phyloP scores from a whole-genome alignment of 2,113 vertebrate genomes.

The Halcyon malimbica region DNA sequence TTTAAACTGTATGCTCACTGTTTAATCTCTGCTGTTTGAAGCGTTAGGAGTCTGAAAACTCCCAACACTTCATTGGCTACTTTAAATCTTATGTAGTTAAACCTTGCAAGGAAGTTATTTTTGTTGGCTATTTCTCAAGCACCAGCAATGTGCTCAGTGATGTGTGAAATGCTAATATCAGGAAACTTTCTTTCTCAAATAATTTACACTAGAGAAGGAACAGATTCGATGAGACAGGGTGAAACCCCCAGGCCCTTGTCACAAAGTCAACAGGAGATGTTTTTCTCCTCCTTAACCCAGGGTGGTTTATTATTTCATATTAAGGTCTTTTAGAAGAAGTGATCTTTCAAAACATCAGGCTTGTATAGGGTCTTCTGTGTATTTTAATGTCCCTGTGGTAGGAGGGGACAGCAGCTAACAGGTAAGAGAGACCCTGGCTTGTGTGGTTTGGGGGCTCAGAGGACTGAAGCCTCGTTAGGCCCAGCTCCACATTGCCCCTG shows the following conservation, averaged over 20 bases:
- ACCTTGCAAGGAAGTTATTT: constrained; percentile 25
- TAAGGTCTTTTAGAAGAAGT: not conserved
- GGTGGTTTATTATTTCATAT: not conserved
- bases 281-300: not conserved
- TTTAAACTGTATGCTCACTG: constrained; percentile 22
- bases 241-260: not conserved
- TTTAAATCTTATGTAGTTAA: constrained; percentile 22
- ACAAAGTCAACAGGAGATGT: not conserved
- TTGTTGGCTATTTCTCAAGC: constrained; percentile 55
- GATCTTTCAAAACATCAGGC: not conserved
- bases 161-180: constrained; percentile 51
- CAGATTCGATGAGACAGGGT: constrained; percentile 2
- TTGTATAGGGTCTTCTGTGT: fast-evolving
- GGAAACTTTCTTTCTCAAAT: constrained; percentile 43
- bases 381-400: not conserved
- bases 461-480: not conserved
- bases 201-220: constrained; percentile 13
- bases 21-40: constrained; percentile 34
- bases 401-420: not conserved
- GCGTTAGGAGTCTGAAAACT: not conserved
- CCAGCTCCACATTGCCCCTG: fast-evolving
- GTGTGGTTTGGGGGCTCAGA: not conserved
- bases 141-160: not conserved
- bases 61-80: not conserved
- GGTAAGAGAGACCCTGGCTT: not conserved